Percentiles rank a stretch among this genome's conserved stretches.
phyloP scores from a whole-genome alignment of 2,797 vertebrate genomes.

The Hypotaenidia okinawae region DNA sequence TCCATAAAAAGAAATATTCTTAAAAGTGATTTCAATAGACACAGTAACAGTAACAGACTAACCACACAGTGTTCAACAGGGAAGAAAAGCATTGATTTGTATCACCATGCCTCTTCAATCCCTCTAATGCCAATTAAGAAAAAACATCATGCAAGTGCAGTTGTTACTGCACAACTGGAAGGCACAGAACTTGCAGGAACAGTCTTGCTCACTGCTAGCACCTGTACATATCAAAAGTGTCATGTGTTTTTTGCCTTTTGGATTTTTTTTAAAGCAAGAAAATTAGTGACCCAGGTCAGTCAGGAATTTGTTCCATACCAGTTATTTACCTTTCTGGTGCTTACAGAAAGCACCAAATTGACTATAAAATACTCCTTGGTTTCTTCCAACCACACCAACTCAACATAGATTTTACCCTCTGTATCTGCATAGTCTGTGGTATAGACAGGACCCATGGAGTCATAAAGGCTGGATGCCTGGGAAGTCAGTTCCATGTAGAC shows the following conservation, averaged over 20 bases:
- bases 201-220: not conserved
- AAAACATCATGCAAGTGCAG: not conserved
- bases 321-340: slow-evolving; percentile 81
- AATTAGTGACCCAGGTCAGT: not conserved
- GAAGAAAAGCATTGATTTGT: not conserved
- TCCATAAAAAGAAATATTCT: not conserved
- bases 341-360: slow-evolving; percentile 81
- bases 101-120: not conserved
- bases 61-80: not conserved
- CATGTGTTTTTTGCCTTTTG: not conserved
- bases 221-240: not conserved
- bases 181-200: not conserved
- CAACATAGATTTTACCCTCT: too few species aligned
- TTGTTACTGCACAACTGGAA: not conserved
- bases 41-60: not conserved
- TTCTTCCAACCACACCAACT: too few species aligned
- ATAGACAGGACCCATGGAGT: slow-evolving; percentile 76
- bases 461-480: slow-evolving; percentile 38
- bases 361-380: too few species aligned
- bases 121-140: not conserved
- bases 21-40: not conserved
- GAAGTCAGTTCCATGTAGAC: slow-evolving; percentile 69
- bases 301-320: slow-evolving; percentile 85
- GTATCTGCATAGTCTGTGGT: too few species aligned
- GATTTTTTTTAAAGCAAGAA: not conserved